Percentiles rank a stretch among this genome's conserved stretches.
These are phyloP conservation scores for Tiaroga cobitis DNA, from an alignment of 2,797 vertebrate genomes.

Conservation along the genomic window DNA sequence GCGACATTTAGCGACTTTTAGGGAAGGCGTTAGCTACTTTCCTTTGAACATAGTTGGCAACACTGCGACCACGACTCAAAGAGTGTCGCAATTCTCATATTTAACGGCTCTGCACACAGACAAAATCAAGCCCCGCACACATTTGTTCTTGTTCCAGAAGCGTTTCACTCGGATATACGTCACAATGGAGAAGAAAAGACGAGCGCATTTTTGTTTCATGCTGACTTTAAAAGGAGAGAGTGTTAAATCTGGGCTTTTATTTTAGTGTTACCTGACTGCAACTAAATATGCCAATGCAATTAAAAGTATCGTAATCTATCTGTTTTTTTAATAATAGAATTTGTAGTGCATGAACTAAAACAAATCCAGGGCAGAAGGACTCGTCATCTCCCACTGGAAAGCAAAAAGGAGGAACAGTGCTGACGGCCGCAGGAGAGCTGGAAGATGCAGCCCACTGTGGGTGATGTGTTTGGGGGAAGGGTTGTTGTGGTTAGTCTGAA, in stretches of 20 bases:
- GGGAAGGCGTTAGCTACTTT: too few relatives aligned
- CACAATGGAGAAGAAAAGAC: background rate
- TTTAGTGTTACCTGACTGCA: background rate
- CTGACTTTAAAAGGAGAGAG: background rate
- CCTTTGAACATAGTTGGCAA: too few relatives aligned
- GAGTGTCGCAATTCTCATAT: too few relatives aligned
- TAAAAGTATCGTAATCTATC: background rate
- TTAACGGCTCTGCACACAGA: too few relatives aligned
- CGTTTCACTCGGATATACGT: background rate
- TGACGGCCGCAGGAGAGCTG: constrained; percentile 16
- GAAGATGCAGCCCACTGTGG: constrained; percentile 67
- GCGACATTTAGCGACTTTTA: too few relatives aligned
- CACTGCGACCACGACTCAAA: too few relatives aligned
- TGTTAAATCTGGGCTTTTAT: background rate
- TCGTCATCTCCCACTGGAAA: background rate
- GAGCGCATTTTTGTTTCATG: background rate
- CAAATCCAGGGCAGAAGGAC: background rate
- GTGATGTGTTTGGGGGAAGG: constrained; percentile 60
- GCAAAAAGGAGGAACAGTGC: background rate
- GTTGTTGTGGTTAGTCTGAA: constrained; percentile 68
- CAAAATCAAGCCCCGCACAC: too few relatives aligned
- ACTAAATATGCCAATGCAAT: background rate
- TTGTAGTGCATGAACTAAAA: background rate
- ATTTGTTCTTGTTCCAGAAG: background rate
- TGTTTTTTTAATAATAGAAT: background rate